Evolutionary conservation across 2,797 vertebrate genomes (phyloP).

Genomic region (Picus viridis): DNA sequence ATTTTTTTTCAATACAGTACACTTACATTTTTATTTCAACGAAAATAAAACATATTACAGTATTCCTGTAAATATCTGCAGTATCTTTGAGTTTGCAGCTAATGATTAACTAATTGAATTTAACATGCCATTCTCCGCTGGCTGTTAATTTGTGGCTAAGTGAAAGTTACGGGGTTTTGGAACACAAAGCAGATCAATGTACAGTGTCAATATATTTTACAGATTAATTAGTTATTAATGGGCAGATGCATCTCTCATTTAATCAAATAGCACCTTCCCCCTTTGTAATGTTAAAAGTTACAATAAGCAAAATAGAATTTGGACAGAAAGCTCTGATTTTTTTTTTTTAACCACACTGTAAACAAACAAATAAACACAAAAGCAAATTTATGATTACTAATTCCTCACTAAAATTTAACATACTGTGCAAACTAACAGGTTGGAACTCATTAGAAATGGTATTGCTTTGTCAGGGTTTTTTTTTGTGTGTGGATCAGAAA

Average conservation of each 20-base stretch:
- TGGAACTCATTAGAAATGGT: neutral
- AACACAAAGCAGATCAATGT: neutral
- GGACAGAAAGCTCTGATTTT: neutral
- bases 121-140: neutral
- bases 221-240: neutral
- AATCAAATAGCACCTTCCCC: neutral
- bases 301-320: neutral
- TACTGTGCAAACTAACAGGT: neutral
- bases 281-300: neutral
- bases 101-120: constrained; percentile 34
- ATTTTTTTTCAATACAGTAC: neutral
- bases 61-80: neutral
- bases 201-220: neutral
- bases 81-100: neutral
- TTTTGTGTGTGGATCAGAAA: neutral
- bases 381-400: neutral
- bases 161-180: neutral
- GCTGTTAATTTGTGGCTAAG: neutral
- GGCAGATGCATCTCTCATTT: neutral
- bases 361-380: neutral
- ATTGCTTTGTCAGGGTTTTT: neutral
- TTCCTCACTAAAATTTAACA: neutral
- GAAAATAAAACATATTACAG: neutral
- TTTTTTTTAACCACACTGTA: neutral
- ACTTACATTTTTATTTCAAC: neutral